Base-by-base conservation (phyloP, 2,888 invertebrate genomes). In the Griposia aprilina region DNA sequence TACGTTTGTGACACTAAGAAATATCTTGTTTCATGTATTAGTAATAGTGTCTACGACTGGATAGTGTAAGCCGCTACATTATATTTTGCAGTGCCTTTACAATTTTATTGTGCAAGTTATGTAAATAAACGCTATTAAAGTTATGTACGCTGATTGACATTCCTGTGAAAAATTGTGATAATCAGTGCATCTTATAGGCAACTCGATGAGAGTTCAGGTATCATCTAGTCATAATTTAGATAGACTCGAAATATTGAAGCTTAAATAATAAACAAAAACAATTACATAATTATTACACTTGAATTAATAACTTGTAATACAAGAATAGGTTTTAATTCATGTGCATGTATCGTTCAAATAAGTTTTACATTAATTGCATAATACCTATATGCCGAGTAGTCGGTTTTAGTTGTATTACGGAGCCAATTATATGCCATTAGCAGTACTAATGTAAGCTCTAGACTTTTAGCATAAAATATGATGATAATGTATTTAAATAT, bases 81-180 rank as follows among this genome's bases (percentile, higher is more conserved):
- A 89, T 92, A 84, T 86, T 90, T 93, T 93, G 90, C 93, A 92
- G 93, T 93, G 93, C 93, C 93, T 93, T 93, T 90, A 81, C 84
- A 82, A 82, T 88, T 74, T 85, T 80, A 88, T 87, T 89, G 88
- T 89, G 88, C 89, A 89, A 84, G 81, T 87, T 81, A 75, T 88
- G 85, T 80, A 83, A 83, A 82, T 87, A 84, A 75, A 80, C 74
- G 30, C 66, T 81, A 59, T 57, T 62, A 69, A 85, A 83, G 50
- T 67, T 74, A 72, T 62, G 65, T 63, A 86, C 85, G 83, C 90
- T 88, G 89, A 86, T 87, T 88, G 66, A 89, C 87, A 90, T 90
- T 90, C 90, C 90, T 88, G 82, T 79, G 62, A 81, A 83, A 84
- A 89, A 67, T 71, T 84, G 90, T 83, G 87, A 89, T 87, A 83